Percentiles rank a stretch among this genome's conserved stretches.
Evolutionary conservation across 2,888 invertebrate species (phyloP).

Genomic region (Acrobasis repandana): DNA sequence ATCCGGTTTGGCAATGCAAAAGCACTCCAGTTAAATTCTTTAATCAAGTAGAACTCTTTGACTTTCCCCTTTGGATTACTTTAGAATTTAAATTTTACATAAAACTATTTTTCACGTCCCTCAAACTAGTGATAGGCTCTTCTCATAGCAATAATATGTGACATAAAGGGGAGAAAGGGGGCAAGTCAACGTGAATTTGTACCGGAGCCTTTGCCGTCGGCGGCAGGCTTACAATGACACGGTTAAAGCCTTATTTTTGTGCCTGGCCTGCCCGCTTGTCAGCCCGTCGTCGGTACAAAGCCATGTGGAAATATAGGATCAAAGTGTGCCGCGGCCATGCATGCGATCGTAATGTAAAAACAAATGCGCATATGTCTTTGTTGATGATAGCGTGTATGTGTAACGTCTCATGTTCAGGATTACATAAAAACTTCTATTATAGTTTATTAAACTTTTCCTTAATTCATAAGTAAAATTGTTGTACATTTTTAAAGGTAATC

Average conservation of each 20-base stretch:
- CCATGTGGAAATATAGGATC: constrained; percentile 81
- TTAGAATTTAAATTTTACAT: not conserved
- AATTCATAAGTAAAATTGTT: not conserved
- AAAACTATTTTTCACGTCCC: constrained; percentile 4
- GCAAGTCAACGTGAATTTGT: constrained; percentile 78
- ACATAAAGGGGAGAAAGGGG: constrained; percentile 53
- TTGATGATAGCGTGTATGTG: constrained; percentile 3
- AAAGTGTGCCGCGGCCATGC: constrained; percentile 68
- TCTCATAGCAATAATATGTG: constrained; percentile 50
- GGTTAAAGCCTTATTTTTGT: constrained; percentile 82
- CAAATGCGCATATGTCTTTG: constrained; percentile 27
- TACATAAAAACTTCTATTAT: not conserved
- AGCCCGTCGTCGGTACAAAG: constrained; percentile 78
- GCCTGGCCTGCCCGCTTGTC: constrained; percentile 80
- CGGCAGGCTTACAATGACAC: constrained; percentile 81
- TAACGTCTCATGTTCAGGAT: constrained; percentile 14
- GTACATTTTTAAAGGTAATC: not conserved
- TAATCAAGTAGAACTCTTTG: constrained; percentile 15
- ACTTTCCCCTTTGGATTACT: not conserved
- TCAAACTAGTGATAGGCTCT: constrained; percentile 23
- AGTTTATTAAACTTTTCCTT: not conserved
- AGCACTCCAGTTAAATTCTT: constrained; percentile 10
- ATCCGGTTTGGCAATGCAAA: constrained; percentile 1
- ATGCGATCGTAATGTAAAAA: constrained; percentile 60
- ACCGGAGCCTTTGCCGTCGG: constrained; percentile 80